A percentile compares a stretch with the other conserved stretches of the same genome.
Evolutionary conservation across 2,888 invertebrate species (phyloP).

Genomic region (Apodemia mormo): DNA sequence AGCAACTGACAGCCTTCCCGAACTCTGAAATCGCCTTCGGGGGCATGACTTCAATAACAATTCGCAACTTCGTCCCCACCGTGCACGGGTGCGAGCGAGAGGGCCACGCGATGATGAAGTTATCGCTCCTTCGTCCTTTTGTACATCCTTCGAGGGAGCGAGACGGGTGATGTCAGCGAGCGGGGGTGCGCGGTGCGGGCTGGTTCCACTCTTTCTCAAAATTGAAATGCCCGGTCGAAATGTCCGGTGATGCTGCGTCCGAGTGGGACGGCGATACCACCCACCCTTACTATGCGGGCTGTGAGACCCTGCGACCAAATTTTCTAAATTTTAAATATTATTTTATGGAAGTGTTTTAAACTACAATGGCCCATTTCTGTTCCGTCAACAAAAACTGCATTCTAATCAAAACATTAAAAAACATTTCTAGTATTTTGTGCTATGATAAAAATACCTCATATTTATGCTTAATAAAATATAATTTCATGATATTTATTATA

Average conservation of each 20-base stretch:
- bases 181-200: slow-evolving; percentile 60
- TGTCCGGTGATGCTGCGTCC: slow-evolving; percentile 82
- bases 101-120: slow-evolving; percentile 76
- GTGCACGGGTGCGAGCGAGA: slow-evolving; percentile 76
- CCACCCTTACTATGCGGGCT: slow-evolving; percentile 80
- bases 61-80: slow-evolving; percentile 82
- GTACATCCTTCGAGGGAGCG: slow-evolving; percentile 78
- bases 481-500: no score
- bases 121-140: slow-evolving; percentile 83
- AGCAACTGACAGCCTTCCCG: slow-evolving; percentile 81
- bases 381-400: slow-evolving; percentile 5
- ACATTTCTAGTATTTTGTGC: no score
- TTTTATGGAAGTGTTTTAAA: slow-evolving; percentile 29
- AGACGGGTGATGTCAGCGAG: slow-evolving; percentile 57
- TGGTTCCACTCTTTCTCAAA: slow-evolving; percentile 82
- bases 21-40: slow-evolving; percentile 82
- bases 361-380: not conserved
- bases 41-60: slow-evolving; percentile 83
- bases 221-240: slow-evolving; percentile 83
- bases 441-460: no score
- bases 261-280: slow-evolving; percentile 59
- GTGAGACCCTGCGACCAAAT: slow-evolving; percentile 71
- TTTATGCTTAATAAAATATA: no score
- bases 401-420: not conserved
- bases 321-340: slow-evolving; percentile 74